phyloP scores from a whole-genome alignment of 1,140 invertebrate species.

The Ostrea denselamellosa region DNA sequence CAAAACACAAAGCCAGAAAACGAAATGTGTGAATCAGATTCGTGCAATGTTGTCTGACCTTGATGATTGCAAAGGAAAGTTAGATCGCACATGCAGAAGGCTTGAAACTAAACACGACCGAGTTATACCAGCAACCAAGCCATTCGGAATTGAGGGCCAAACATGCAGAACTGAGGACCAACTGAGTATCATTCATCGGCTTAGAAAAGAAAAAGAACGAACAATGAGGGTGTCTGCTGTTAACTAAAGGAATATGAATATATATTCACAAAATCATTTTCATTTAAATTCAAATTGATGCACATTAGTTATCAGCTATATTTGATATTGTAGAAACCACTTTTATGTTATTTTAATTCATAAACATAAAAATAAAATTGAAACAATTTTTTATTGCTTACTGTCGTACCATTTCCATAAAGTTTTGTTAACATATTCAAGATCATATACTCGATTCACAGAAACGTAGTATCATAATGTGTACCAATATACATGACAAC shows the following conservation, averaged over 20 bases:
- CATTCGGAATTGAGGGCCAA: slow-evolving; percentile 37
- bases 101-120: slow-evolving; percentile 31
- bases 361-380: too few species aligned
- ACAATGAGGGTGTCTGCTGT: slow-evolving; percentile 51
- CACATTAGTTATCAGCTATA: too few species aligned
- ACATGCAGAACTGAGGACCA: slow-evolving; percentile 46
- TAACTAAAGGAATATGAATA: background rate
- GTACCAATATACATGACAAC: too few species aligned
- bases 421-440: too few species aligned
- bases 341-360: too few species aligned
- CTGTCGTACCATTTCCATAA: too few species aligned
- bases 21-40: background rate
- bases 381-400: too few species aligned
- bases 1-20: slow-evolving; percentile 39
- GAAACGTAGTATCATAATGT: too few species aligned
- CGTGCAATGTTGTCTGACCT: slow-evolving; percentile 29
- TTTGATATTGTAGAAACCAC: too few species aligned
- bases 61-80: slow-evolving; percentile 16
- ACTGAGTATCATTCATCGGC: slow-evolving; percentile 36
- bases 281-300: too few species aligned
- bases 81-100: slow-evolving; percentile 27
- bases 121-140: slow-evolving; percentile 40
- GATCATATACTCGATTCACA: too few species aligned
- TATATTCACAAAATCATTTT: too few species aligned
- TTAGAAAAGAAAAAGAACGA: slow-evolving; percentile 46